Conservation (phyloP, 2,888 invertebrate genomes). For the Eupithecia subfuscata region DNA sequence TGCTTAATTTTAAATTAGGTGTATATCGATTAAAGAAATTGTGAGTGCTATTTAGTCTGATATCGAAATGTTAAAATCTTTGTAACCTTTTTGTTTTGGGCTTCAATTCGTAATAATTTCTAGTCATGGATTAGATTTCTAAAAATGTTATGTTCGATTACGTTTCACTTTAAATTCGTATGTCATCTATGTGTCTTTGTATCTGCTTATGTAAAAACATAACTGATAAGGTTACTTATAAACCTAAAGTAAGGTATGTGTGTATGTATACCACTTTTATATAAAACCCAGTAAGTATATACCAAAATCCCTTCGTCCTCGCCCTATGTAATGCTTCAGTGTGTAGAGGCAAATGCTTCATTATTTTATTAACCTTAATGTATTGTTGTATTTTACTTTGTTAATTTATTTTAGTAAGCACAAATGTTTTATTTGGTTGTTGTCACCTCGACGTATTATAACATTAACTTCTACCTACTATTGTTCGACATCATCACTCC, state of each 20-base stretch:
- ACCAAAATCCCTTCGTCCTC: conserved; percentile 53
- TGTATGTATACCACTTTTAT: conserved; percentile 21
- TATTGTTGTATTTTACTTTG: conserved; percentile 81
- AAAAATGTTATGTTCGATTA: conserved; percentile 56
- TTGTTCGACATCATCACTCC: conserved; percentile 80
- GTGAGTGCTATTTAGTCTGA: conserved; percentile 57
- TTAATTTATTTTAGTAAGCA: conserved; percentile 82
- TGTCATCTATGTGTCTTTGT: conserved; percentile 35
- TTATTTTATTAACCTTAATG: conserved; percentile 64
- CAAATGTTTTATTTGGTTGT: conserved; percentile 81
- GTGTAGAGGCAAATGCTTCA: conserved; percentile 59
- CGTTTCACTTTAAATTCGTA: conserved; percentile 44
- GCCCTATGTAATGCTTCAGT: conserved; percentile 76
- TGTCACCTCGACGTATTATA: conserved; percentile 78
- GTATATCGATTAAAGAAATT: conserved; percentile 50
- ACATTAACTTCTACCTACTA: conserved; percentile 72
- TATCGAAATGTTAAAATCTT: conserved; percentile 39
- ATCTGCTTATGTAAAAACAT: conserved; percentile 34
- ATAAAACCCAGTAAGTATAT: conserved; percentile 28
- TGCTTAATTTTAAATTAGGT: conserved; percentile 71
- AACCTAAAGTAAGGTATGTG: conserved; percentile 15
- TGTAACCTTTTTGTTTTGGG: conserved; percentile 15
- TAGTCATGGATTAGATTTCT: conserved; percentile 70
- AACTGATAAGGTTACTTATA: conserved; percentile 14
- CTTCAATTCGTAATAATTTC: conserved; percentile 50